Evolutionary conservation across 2,797 vertebrate species (phyloP).

Genomic region (Crocidura indochinensis): DNA sequence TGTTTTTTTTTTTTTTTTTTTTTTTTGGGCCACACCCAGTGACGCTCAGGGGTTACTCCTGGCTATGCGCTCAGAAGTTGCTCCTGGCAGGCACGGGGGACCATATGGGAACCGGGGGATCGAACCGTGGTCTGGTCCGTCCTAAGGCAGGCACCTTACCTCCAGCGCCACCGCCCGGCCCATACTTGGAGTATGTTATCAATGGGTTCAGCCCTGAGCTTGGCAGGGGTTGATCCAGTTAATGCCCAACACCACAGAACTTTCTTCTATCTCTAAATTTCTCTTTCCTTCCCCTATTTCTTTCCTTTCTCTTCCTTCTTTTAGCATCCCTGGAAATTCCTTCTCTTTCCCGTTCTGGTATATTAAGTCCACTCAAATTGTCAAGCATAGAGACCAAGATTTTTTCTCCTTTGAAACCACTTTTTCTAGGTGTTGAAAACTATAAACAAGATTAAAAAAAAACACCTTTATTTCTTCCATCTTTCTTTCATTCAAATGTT

Average conservation of each 20-base stretch:
- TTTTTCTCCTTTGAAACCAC: slow-evolving; percentile 29
- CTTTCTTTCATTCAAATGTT: slow-evolving; percentile 24
- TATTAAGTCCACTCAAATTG: neutral
- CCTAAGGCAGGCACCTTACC: no score
- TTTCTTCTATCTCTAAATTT: neutral
- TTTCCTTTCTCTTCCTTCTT: neutral
- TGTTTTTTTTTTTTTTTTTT: no score
- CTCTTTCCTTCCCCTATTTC: neutral
- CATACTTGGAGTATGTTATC: no score
- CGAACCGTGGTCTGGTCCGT: no score
- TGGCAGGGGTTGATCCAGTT: no score
- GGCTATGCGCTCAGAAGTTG: no score
- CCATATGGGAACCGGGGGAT: no score
- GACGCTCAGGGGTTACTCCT: no score
- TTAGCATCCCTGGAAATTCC: neutral
- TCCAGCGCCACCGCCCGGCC: no score
- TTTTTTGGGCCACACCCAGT: no score
- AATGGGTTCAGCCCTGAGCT: no score
- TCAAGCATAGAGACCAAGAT: neutral
- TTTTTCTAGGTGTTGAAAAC: slow-evolving; percentile 29
- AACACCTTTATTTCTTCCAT: neutral
- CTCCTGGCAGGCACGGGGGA: no score
- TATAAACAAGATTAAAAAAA: neutral
- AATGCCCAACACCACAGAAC: neutral
- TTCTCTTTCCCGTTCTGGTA: neutral